Evolutionary conservation across 2,888 invertebrate genomes (phyloP).

Genomic region (Podotricha telesiphe): DNA sequence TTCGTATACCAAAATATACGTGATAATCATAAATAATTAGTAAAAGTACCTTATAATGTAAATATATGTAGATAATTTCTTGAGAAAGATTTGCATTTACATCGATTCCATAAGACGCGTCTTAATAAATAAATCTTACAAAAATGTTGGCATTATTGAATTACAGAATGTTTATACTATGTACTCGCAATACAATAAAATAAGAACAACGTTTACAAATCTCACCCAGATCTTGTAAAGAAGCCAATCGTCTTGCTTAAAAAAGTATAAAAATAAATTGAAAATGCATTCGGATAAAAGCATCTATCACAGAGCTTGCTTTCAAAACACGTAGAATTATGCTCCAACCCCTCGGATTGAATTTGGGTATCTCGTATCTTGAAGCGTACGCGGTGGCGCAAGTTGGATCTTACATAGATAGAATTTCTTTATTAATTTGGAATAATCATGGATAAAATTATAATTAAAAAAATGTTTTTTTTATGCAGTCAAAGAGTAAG

Average conservation of each 20-base stretch:
- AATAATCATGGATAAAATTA: not conserved
- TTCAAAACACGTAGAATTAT: conserved; percentile 26
- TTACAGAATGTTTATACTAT: not conserved
- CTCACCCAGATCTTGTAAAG: conserved; percentile 9
- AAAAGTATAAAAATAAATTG: conserved; percentile 23
- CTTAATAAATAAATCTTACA: no score
- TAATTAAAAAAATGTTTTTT: no score
- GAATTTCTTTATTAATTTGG: not conserved
- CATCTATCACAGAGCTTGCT: conserved; percentile 25
- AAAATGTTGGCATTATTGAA: no score
- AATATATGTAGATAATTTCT: no score
- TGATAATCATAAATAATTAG: no score
- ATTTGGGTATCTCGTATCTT: conserved; percentile 20
- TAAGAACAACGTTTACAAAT: not conserved
- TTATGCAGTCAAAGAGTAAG: no score
- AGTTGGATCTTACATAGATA: not conserved
- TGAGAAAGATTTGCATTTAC: no score
- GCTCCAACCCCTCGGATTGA: conserved; percentile 9
- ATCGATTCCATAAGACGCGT: no score
- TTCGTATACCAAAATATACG: no score
- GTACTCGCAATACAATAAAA: not conserved
- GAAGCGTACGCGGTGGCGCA: conserved; percentile 3
- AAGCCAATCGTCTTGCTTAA: conserved; percentile 20
- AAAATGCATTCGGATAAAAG: conserved; percentile 15
- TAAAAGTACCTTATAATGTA: no score